Percentiles rank a stretch among this genome's conserved stretches.
phyloP scores from a whole-genome alignment of 1,140 invertebrate genomes.

The Arion vulgaris region DNA sequence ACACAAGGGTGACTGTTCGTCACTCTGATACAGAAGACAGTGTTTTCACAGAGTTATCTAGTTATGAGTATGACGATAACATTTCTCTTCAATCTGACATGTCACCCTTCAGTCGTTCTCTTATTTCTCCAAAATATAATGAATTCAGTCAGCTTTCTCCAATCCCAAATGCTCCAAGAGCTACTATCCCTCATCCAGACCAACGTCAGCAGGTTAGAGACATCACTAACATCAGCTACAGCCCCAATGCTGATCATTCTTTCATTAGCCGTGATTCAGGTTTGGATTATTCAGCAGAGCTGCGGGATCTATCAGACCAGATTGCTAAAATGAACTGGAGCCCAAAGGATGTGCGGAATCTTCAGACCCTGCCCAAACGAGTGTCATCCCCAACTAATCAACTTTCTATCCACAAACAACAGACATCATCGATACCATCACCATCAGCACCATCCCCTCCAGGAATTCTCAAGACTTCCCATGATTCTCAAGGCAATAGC shows the following conservation, averaged over 20 bases:
- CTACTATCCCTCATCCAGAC: not conserved
- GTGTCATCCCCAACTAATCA: not conserved
- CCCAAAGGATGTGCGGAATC: conserved; percentile 15
- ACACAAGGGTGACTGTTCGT: conserved; percentile 56
- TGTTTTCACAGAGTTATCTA: conserved; percentile 50
- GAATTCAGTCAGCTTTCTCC: conserved; percentile 29
- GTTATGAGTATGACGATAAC: conserved; percentile 27
- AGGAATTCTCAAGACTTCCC: conserved; percentile 29
- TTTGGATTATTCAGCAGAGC: conserved; percentile 52
- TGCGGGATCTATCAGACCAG: conserved; percentile 54
- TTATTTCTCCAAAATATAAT: conserved; percentile 23
- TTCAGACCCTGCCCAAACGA: not conserved
- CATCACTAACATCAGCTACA: conserved; percentile 3
- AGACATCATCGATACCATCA: not conserved
- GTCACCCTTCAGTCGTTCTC: not conserved
- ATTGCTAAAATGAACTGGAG: conserved; percentile 52
- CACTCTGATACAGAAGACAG: conserved; percentile 59
- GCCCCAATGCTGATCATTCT: not conserved
- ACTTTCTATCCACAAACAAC: not conserved
- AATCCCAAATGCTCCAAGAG: not conserved
- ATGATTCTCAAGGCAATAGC: conserved; percentile 4
- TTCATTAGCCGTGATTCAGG: conserved; percentile 35
- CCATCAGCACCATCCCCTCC: conserved; percentile 1
- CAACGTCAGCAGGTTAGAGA: not conserved
- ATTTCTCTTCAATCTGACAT: not conserved